A percentile compares a stretch with the other conserved stretches of the same genome.
phyloP scores from a whole-genome alignment of 2,113 vertebrate genomes.

The Rhinogobius similis region DNA sequence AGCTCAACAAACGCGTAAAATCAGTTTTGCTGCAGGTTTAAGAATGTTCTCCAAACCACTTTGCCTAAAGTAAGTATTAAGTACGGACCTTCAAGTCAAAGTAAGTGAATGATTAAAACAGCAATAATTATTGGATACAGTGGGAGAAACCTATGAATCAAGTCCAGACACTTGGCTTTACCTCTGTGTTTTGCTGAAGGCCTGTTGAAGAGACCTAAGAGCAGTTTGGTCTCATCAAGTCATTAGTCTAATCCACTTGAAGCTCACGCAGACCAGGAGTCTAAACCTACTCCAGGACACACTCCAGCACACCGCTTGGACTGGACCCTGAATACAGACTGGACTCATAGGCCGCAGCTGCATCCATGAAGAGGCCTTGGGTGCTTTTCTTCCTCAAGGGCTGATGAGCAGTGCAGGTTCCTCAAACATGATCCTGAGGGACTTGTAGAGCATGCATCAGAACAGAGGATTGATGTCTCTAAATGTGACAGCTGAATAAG shows the following conservation, averaged over 20 bases:
- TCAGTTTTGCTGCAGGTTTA: background rate
- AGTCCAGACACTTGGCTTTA: slow-evolving; percentile 3
- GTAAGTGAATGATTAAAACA: background rate
- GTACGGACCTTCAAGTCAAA: background rate
- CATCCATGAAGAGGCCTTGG: slow-evolving; percentile 25
- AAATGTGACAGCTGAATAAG: slow-evolving; percentile 28
- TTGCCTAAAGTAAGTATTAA: background rate
- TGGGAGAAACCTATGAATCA: background rate
- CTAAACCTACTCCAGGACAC: slow-evolving; percentile 15
- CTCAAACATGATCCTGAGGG: slow-evolving; percentile 27
- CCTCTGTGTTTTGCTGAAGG: slow-evolving; percentile 18
- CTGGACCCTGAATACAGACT: background rate
- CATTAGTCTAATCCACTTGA: slow-evolving; percentile 79
- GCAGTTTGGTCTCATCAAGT: slow-evolving; percentile 66
- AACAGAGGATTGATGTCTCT: slow-evolving; percentile 27
- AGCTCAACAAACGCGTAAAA: background rate
- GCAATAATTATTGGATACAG: too few relatives aligned
- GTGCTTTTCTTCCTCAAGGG: slow-evolving; percentile 3
- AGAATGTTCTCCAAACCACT: background rate
- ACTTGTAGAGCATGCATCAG: slow-evolving; percentile 51
- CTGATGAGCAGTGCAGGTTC: background rate
- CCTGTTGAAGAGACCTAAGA: slow-evolving; percentile 37
- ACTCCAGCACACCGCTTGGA: background rate
- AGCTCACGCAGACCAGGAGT: slow-evolving; percentile 43
- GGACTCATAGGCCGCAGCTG: slow-evolving; percentile 3